Conservation (phyloP, 2,888 invertebrate genomes). For the Rotaria sp. region DNA sequence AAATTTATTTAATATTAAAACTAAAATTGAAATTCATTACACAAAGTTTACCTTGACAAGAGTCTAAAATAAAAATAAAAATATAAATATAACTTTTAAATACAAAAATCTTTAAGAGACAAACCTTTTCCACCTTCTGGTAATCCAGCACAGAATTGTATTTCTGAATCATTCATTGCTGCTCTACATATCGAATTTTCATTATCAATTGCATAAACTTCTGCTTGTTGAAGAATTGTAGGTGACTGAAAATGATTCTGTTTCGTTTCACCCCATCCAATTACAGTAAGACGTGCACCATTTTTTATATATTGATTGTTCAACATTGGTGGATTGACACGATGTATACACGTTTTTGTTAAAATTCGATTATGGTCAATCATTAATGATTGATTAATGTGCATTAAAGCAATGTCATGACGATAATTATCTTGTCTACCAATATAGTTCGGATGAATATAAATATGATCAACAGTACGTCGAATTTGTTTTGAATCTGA, state of each 20-base stretch:
- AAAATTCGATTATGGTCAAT: neutral
- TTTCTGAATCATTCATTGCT: neutral
- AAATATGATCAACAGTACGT: neutral
- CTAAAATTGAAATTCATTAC: too few species aligned
- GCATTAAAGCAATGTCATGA: neutral
- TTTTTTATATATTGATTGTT: neutral
- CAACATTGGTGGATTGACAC: neutral
- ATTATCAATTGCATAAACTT: neutral
- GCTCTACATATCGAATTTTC: neutral
- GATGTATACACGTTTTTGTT: neutral
- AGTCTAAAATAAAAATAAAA: neutral
- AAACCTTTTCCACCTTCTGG: neutral
- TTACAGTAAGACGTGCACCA: neutral
- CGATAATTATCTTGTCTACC: neutral
- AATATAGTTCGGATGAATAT: neutral
- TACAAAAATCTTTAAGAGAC: too few species aligned
- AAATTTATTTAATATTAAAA: neutral
- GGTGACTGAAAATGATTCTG: fast-evolving
- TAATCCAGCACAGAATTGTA: slow-evolving; percentile 9
- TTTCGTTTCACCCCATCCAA: neutral
- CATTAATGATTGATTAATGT: neutral
- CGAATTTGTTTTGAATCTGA: neutral
- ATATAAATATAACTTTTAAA: neutral
- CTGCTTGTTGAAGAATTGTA: neutral
- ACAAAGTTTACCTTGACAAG: neutral